Percentiles rank a stretch among this genome's conserved stretches.
These are phyloP conservation scores for Calcarius lapponicus DNA, from an alignment of 2,797 vertebrate species.

Conservation along the genomic window DNA sequence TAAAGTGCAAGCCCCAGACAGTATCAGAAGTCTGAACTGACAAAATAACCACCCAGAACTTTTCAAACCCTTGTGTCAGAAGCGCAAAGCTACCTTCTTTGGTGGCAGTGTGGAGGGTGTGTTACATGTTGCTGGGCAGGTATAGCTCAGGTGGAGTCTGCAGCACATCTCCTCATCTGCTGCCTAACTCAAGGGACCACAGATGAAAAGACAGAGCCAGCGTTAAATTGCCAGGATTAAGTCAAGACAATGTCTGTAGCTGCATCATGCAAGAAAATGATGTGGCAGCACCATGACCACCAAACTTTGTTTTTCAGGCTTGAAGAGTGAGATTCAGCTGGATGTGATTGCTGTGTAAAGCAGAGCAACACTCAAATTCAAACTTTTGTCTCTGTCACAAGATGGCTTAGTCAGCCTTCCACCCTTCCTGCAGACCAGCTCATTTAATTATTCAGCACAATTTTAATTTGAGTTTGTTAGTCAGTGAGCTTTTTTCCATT, in stretches of 20 bases:
- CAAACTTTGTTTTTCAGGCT: not conserved
- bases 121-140: not conserved
- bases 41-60: not conserved
- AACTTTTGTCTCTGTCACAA: not conserved
- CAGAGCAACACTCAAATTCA: not conserved
- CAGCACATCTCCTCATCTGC: not conserved
- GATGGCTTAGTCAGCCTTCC: conserved; percentile 17
- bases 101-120: not conserved
- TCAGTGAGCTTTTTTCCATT: conserved; percentile 30
- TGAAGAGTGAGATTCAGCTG: conserved; percentile 10
- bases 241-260: not conserved
- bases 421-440: not conserved
- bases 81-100: not conserved
- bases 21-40: not conserved
- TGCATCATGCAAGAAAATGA: not conserved
- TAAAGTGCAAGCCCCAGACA: not conserved
- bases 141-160: not conserved
- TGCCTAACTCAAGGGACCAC: not conserved
- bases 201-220: not conserved
- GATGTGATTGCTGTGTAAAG: not conserved
- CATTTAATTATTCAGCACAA: conserved; percentile 12
- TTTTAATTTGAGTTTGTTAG: conserved; percentile 32
- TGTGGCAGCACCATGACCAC: not conserved
- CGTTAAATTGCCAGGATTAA: not conserved
- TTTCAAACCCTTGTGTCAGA: not conserved